phyloP scores from a whole-genome alignment of 2,888 invertebrate species.

The Galeopsomyia nigrocyanea region DNA sequence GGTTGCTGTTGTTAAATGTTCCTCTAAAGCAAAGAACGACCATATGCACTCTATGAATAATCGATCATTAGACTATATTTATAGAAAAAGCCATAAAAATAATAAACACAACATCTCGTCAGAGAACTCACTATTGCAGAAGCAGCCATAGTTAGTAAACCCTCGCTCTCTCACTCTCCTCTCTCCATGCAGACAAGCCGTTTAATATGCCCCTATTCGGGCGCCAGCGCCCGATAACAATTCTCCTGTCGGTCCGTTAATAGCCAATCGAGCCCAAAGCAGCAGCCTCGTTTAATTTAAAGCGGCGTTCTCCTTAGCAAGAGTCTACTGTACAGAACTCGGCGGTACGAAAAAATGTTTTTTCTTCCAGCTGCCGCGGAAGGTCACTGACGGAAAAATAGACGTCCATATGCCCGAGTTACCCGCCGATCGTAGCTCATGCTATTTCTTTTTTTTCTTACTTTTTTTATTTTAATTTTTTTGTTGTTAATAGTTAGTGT shows the following conservation, averaged over 20 bases:
- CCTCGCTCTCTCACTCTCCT: conserved; percentile 23
- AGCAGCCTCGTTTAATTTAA: conserved; percentile 11
- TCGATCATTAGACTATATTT: neutral
- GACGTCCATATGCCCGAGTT: neutral
- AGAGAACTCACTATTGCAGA: conserved; percentile 43
- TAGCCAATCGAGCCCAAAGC: conserved; percentile 30
- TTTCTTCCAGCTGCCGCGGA: conserved; percentile 15
- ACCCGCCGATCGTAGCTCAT: too few species aligned
- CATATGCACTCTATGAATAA: too few species aligned
- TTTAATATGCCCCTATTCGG: conserved; percentile 8
- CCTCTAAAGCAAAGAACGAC: neutral
- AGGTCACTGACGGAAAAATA: conserved; percentile 3
- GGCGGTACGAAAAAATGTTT: neutral
- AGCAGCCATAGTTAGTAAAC: conserved; percentile 42
- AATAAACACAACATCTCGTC: neutral
- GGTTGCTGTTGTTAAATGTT: too few species aligned
- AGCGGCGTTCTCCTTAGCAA: conserved; percentile 31
- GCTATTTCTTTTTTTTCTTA: too few species aligned
- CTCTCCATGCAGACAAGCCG: conserved; percentile 40
- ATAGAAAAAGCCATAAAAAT: neutral
- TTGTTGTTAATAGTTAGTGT: too few species aligned
- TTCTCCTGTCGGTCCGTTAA: neutral
- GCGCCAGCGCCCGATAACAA: neutral
- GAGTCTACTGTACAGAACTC: conserved; percentile 38
- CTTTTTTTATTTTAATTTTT: too few species aligned